These are phyloP conservation scores for Myzus persicae DNA, from an alignment of 1,140 invertebrate species.

Conservation along the genomic window DNA sequence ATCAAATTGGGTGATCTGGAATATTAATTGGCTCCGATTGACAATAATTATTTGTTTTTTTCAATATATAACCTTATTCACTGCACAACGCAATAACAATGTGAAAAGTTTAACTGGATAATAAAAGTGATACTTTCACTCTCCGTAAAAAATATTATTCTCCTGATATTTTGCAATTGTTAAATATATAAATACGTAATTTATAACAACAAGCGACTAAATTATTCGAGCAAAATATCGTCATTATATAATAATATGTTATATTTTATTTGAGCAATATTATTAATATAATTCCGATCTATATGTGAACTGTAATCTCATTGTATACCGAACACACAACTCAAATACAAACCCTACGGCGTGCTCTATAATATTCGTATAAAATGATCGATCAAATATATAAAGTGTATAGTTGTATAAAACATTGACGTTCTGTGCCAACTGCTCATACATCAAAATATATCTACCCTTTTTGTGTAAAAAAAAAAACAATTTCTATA, in stretches of 20 bases:
- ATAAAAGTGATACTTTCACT: no score
- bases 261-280: not conserved
- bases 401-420: not conserved
- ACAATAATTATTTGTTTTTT: not conserved
- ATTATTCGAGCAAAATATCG: not conserved
- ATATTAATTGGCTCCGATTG: not conserved
- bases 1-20: not conserved
- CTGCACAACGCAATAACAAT: no score
- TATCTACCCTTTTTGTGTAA: not conserved
- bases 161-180: not conserved
- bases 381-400: not conserved
- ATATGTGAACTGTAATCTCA: not conserved
- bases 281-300: not conserved
- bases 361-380: not conserved
- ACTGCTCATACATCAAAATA: not conserved
- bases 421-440: not conserved
- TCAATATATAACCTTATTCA: no score
- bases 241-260: not conserved
- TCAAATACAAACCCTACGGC: not conserved
- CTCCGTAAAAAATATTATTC: no score
- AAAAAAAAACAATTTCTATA: not conserved
- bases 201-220: not conserved
- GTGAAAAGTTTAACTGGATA: no score
- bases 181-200: not conserved
- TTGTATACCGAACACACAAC: not conserved